A percentile compares a stretch with the other conserved stretches of the same genome.
Conservation (phyloP, 2,888 invertebrate genomes). For the Philereme transversata region DNA sequence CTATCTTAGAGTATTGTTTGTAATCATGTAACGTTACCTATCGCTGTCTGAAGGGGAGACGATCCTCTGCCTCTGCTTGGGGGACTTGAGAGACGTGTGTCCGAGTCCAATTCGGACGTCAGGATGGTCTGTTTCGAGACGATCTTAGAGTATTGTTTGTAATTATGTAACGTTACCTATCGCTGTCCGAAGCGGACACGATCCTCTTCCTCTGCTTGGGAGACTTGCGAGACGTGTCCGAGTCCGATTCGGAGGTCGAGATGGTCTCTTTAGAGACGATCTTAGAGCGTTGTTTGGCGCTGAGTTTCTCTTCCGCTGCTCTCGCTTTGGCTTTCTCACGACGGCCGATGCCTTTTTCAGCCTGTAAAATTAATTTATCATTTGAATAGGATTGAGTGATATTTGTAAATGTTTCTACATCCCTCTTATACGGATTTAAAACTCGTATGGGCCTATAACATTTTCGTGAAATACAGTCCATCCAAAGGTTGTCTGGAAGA, state of each 20-base stretch:
- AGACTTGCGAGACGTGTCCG: conserved; percentile 77
- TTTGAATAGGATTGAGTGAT: neutral
- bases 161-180: conserved; percentile 55
- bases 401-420: no score
- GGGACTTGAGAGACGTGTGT: neutral
- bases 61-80: conserved; percentile 79
- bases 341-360: conserved; percentile 71
- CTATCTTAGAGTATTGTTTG: conserved; percentile 87
- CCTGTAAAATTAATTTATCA: conserved; percentile 43
- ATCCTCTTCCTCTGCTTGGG: conserved; percentile 81
- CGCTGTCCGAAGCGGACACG: conserved; percentile 85
- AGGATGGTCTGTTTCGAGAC: neutral
- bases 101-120: no score
- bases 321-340: conserved; percentile 67
- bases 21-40: conserved; percentile 56
- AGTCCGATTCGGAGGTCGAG: conserved; percentile 94
- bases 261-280: conserved; percentile 97
- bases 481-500: no score
- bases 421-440: no score
- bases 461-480: no score
- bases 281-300: conserved; percentile 93
- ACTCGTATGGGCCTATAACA: no score
- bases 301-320: conserved; percentile 86
- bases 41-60: conserved; percentile 86
- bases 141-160: neutral